A percentile compares a stretch with the other conserved stretches of the same genome.
Conservation (phyloP, 2,797 vertebrate species). For the Vipera latastei region DNA sequence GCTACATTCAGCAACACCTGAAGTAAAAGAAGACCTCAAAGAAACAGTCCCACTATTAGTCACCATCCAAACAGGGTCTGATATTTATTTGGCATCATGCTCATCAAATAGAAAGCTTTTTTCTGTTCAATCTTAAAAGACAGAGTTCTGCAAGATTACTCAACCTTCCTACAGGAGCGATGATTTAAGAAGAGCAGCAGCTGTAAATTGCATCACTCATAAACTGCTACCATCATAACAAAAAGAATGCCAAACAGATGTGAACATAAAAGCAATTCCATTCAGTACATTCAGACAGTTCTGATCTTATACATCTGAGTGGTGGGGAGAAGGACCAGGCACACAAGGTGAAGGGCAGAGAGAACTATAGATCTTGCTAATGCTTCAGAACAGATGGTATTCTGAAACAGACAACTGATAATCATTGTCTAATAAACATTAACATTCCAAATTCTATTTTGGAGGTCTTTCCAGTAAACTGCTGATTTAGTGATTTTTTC, state of each 20-base stretch:
- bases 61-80: not conserved
- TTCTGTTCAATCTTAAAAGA: not conserved
- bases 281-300: conserved; percentile 41
- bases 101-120: conserved; percentile 9
- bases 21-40: not conserved
- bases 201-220: conserved; percentile 36
- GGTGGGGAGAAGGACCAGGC: conserved; percentile 28
- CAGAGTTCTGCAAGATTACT: conserved; percentile 23
- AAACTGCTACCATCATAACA: conserved; percentile 38
- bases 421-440: conserved; percentile 73
- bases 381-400: conserved; percentile 75
- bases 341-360: conserved; percentile 65
- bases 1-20: not conserved
- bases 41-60: not conserved
- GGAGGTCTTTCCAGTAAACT: conserved; percentile 61
- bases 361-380: conserved; percentile 52
- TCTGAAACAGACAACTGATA: conserved; percentile 66
- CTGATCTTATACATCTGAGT: conserved; percentile 25
- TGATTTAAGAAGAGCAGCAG: conserved; percentile 14
- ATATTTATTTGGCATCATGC: conserved; percentile 17
- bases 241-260: conserved; percentile 39
- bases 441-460: conserved; percentile 66
- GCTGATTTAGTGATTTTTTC: conserved; percentile 43
- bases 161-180: not conserved
- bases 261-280: not conserved